Base-by-base conservation (phyloP, 2,888 invertebrate species). In the Ligdia adustata region DNA sequence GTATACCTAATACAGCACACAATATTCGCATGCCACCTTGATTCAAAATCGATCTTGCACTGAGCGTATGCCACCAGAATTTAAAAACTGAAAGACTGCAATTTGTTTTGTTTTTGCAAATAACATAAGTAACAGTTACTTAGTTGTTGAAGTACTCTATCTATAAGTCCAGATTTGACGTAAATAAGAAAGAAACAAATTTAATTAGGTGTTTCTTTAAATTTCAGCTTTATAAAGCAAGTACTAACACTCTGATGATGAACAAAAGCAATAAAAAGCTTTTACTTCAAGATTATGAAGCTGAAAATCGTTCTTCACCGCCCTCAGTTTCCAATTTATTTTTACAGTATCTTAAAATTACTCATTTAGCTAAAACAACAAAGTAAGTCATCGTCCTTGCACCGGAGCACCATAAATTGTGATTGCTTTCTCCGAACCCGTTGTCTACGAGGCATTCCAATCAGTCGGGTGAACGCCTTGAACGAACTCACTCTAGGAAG, bases 401-500 rank as follows among this genome's bases (percentile, higher is more conserved):
- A 58, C 48, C 42, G 57, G 54, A 62, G 59, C 63, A 65, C 70
- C 57, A 70, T 77, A 75, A 75, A 79, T 70, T 73, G 71, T 76
- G 76, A 82, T 79, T 78, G 73, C 73, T 80, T 76, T 68, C 73
- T 71, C 67, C 57, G 63, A 72, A 72, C 66, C 70, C 59, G 71
- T 71, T 76, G 72, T 74, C 69, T 75, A 65, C 55, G 61, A 66
- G 72, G 67, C 66, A 69, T 75, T 74, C 75, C 74, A 80, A 77
- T 75, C 76, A 76, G 72, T 55, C 57, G 61, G 54, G 61, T 58
- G 62, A 69, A 65, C 63, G 65, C 64, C 63, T 69, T 61, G 64
- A 68, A 69, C 64, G 65, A 70, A 69, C 64, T 63, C 63, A 57
- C 63, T 66, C 67, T 62, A 56, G 52, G 59, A 60, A 67, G 60